Conservation (phyloP, 2,797 vertebrate species). For the Denticeps clupeoides region DNA sequence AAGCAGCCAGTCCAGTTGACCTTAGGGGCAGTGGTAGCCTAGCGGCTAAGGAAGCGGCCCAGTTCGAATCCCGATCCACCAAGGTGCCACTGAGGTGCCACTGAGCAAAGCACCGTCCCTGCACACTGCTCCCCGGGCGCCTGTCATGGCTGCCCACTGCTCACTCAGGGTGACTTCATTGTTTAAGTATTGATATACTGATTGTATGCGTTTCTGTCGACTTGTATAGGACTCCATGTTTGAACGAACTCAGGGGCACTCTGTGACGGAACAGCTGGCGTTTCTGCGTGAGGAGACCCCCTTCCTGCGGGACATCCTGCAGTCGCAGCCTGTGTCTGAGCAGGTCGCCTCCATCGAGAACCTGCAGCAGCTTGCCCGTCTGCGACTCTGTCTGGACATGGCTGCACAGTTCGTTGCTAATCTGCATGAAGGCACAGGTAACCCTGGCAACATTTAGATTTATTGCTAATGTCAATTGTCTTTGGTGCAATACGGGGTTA, state of each 20-base stretch:
- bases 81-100: too few relatives aligned
- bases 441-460: too few relatives aligned
- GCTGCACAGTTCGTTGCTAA: conserved; percentile 46
- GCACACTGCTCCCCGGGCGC: too few relatives aligned
- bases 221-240: conserved; percentile 74
- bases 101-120: too few relatives aligned
- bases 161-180: too few relatives aligned
- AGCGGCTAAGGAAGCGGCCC: too few relatives aligned
- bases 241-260: conserved; percentile 61
- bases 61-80: too few relatives aligned
- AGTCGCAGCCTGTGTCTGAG: not conserved
- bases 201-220: not conserved
- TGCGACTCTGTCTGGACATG: conserved; percentile 69
- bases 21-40: too few relatives aligned
- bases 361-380: conserved; percentile 71
- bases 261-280: conserved; percentile 22
- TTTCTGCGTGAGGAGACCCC: conserved; percentile 45
- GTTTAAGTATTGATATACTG: not conserved
- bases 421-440: not conserved
- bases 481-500: too few relatives aligned
- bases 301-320: conserved; percentile 54
- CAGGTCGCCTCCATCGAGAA: conserved; percentile 53
- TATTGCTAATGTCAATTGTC: too few relatives aligned
- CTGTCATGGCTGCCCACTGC: too few relatives aligned
- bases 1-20: too few relatives aligned